Percentiles rank a stretch among this genome's conserved stretches.
These are phyloP conservation scores for Saguinus imperator DNA, from an alignment of 2,113 vertebrate species.

Conservation along the genomic window DNA sequence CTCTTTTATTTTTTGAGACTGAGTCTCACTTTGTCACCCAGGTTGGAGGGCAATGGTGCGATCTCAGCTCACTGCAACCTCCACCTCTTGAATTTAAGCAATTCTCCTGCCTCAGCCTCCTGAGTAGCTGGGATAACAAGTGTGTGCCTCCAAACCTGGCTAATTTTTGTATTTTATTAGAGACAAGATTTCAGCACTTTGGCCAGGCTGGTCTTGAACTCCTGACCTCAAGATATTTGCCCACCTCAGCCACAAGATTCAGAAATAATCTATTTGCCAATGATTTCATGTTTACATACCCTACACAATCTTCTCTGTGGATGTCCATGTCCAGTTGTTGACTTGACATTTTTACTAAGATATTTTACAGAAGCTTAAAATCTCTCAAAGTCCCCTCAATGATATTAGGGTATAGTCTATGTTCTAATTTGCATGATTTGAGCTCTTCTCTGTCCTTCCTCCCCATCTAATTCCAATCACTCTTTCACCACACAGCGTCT, in stretches of 20 bases:
- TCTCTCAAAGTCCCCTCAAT: not conserved
- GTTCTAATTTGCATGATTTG: not conserved
- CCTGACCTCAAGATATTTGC: no score
- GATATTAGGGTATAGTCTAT: not conserved
- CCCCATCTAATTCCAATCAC: not conserved
- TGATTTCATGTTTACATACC: not conserved
- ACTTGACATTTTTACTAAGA: not conserved
- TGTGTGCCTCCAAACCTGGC: no score
- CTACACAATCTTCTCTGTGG: not conserved
- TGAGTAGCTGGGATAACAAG: no score
- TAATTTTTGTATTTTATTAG: no score
- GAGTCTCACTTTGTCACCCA: no score
- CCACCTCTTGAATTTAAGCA: no score
- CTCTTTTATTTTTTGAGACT: no score
- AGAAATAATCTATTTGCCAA: not conserved
- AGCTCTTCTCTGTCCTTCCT: not conserved
- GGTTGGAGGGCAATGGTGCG: no score
- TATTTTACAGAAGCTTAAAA: not conserved
- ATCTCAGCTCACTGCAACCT: no score
- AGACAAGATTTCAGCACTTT: no score
- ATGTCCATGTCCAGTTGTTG: fast-evolving
- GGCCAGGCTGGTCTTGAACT: no score
- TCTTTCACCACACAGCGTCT: not conserved
- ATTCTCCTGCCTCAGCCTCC: no score
- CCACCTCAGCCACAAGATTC: not conserved